Conservation (phyloP, 2,113 vertebrate genomes). For the Hemicordylus capensis region DNA sequence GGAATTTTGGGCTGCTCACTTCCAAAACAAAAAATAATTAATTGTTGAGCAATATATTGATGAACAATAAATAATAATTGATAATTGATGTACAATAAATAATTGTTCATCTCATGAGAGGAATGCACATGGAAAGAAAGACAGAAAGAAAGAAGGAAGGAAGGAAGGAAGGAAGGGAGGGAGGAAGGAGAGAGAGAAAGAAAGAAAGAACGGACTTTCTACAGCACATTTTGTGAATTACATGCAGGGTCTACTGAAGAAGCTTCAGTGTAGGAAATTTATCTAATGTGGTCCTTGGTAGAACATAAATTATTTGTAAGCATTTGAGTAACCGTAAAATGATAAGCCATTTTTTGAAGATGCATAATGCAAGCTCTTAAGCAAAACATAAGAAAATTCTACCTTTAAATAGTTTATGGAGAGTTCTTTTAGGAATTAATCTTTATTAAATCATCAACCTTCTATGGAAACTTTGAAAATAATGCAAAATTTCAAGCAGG, state of each 20-base stretch:
- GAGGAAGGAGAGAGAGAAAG: no score
- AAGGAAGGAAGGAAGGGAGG: no score
- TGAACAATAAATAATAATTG: no score
- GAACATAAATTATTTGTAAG: slow-evolving; percentile 32
- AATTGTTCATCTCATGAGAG: no score
- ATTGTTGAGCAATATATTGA: no score
- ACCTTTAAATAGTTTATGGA: slow-evolving; percentile 5
- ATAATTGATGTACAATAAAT: no score
- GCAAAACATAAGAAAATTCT: slow-evolving; percentile 3
- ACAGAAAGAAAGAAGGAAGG: no score
- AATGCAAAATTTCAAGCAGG: slow-evolving; percentile 9
- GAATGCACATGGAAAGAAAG: background rate
- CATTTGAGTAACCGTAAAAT: slow-evolving; percentile 37
- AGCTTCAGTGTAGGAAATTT: background rate
- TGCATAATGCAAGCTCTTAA: slow-evolving; percentile 1
- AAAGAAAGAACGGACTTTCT: no score
- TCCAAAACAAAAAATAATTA: no score
- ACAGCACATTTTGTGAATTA: background rate
- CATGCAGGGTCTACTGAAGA: background rate
- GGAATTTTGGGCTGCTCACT: no score
- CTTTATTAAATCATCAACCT: background rate
- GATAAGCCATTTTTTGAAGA: background rate
- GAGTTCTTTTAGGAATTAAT: background rate
- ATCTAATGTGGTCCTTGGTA: slow-evolving; percentile 32
- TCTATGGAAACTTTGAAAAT: background rate